Conservation (phyloP, 64 coral and sea anemone species). For the Montipora sp. region DNA sequence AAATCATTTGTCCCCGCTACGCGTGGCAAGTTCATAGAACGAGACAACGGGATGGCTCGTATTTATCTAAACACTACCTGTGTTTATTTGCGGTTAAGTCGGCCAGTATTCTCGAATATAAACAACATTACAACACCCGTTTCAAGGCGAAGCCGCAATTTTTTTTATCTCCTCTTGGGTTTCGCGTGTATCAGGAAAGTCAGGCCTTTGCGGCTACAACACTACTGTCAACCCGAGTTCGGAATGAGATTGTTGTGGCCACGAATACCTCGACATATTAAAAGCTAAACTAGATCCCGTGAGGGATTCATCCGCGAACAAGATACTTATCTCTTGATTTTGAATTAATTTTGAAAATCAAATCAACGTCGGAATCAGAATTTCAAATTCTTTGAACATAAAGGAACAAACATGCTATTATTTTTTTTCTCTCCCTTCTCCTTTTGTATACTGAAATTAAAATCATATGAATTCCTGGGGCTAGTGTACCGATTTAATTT, state of each 20-base stretch:
- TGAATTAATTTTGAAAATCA: slow-evolving; percentile 86
- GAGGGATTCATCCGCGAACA: slow-evolving; percentile 51
- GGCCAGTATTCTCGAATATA: slow-evolving; percentile 86
- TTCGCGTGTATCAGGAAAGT: slow-evolving; percentile 91
- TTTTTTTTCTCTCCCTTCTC: neutral
- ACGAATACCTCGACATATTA: slow-evolving; percentile 65
- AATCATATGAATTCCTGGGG: neutral
- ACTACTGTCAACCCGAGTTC: neutral
- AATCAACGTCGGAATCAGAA: slow-evolving; percentile 88
- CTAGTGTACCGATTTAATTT: neutral
- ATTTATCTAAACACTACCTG: slow-evolving; percentile 96
- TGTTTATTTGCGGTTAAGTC: slow-evolving; percentile 98
- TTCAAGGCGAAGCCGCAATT: slow-evolving; percentile 84
- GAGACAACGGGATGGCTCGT: slow-evolving; percentile 76
- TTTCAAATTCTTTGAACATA: slow-evolving; percentile 60
- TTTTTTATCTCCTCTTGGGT: slow-evolving; percentile 84
- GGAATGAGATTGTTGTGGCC: slow-evolving; percentile 56
- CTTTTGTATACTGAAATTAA: neutral
- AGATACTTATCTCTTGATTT: slow-evolving; percentile 85
- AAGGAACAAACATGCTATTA: neutral
- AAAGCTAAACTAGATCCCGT: slow-evolving; percentile 71
- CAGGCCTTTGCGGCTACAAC: slow-evolving; percentile 81
- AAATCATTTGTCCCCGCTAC: slow-evolving; percentile 87
- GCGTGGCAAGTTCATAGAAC: slow-evolving; percentile 78
- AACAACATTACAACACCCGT: slow-evolving; percentile 82